These are phyloP conservation scores for Clinocottus analis DNA, from an alignment of 2,113 vertebrate genomes.

Conservation along the genomic window DNA sequence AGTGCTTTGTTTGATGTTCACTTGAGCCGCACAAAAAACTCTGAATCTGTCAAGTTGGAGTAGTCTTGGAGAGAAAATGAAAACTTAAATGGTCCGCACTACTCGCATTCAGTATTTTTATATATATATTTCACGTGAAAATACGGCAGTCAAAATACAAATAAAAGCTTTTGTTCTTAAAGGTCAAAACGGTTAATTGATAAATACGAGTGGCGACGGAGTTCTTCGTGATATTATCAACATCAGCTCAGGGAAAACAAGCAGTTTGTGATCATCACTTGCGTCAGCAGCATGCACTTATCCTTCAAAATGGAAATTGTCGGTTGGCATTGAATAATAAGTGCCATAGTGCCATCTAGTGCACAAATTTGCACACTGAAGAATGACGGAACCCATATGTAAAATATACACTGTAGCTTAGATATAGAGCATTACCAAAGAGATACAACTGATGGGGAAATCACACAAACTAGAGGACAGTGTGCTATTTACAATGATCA, in stretches of 20 bases:
- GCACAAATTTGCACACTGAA: conserved; percentile 71
- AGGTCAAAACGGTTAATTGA: conserved; percentile 54
- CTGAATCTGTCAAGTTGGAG: conserved; percentile 30
- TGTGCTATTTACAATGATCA: conserved; percentile 23
- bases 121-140: conserved; percentile 20
- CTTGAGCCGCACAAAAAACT: conserved; percentile 28
- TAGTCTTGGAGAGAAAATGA: conserved; percentile 8
- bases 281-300: conserved; percentile 49
- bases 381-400: conserved; percentile 25
- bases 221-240: conserved; percentile 51
- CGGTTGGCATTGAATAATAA: conserved; percentile 70
- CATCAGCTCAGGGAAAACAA: conserved; percentile 62
- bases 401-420: background rate
- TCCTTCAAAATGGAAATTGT: conserved; percentile 61
- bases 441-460: conserved; percentile 8
- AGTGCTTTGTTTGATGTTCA: conserved; percentile 50
- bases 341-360: conserved; percentile 84
- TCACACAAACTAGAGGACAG: conserved; percentile 6
- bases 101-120: conserved; percentile 5
- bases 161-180: conserved; percentile 25
- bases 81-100: conserved; percentile 26
- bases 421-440: conserved; percentile 3
- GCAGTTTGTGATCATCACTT: conserved; percentile 65
- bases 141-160: background rate
- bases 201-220: conserved; percentile 30